Evolutionary conservation across 2,797 vertebrate species (phyloP).

Genomic region (Hafferia zeledoni): DNA sequence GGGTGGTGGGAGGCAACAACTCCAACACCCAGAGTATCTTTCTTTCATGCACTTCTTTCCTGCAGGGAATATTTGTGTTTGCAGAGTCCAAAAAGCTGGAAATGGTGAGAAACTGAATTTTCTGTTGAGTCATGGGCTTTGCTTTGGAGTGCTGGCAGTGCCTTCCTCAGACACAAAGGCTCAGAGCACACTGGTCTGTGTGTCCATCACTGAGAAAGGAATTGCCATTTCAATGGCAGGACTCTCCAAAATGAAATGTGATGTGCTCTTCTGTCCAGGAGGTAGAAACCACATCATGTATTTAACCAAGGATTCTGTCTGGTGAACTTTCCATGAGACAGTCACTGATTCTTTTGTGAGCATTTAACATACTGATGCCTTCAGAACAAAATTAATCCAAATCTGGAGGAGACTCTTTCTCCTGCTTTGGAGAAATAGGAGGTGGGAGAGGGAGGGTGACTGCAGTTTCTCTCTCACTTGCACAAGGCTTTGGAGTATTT

Average conservation of each 20-base stretch:
- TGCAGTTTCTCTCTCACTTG: neutral
- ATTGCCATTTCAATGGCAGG: neutral
- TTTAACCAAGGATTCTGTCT: slow-evolving; percentile 3
- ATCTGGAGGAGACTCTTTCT: neutral
- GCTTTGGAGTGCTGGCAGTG: neutral
- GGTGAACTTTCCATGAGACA: neutral
- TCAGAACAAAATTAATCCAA: neutral
- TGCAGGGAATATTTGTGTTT: slow-evolving; percentile 29
- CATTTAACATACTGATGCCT: neutral
- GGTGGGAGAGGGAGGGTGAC: neutral
- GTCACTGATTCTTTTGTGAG: neutral
- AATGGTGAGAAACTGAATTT: neutral
- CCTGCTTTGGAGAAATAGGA: neutral
- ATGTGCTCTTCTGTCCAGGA: neutral
- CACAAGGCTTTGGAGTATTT: neutral
- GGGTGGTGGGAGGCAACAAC: slow-evolving; percentile 20
- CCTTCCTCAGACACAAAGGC: neutral
- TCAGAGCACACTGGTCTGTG: neutral
- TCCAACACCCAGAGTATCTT: slow-evolving; percentile 24
- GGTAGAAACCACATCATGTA: neutral
- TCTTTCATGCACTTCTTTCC: slow-evolving; percentile 24
- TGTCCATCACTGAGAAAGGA: neutral
- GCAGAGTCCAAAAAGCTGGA: neutral
- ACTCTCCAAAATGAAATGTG: neutral
- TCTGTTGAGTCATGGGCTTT: slow-evolving; percentile 39